Percentiles rank a stretch among this genome's conserved stretches.
Evolutionary conservation across 1,140 invertebrate genomes (phyloP).

Genomic region (Danaus plexippus): DNA sequence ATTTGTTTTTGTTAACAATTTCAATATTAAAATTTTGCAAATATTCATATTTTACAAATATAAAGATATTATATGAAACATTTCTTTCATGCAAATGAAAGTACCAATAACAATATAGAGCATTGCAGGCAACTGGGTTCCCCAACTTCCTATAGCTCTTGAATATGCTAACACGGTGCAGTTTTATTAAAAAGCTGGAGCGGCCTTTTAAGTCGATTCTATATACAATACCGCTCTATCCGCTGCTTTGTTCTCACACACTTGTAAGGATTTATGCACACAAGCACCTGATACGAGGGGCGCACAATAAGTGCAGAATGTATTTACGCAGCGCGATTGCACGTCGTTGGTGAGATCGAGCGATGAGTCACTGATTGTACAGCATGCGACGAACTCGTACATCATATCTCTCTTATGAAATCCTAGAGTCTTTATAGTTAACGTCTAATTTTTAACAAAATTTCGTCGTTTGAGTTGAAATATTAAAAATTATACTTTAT

Average conservation of each 20-base stretch:
- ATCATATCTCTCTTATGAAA: slow-evolving; percentile 14
- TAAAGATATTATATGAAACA: no score
- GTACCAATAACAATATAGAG: no score
- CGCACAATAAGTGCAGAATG: slow-evolving; percentile 54
- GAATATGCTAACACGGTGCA: slow-evolving; percentile 30
- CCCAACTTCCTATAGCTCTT: slow-evolving; percentile 15
- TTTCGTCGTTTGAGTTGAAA: no score
- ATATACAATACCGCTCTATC: slow-evolving; percentile 39
- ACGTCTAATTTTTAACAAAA: neutral
- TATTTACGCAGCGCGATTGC: slow-evolving; percentile 58
- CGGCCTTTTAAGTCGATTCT: slow-evolving; percentile 46
- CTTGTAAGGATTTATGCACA: slow-evolving; percentile 40
- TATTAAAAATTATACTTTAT: neutral
- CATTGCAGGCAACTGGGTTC: slow-evolving; percentile 11
- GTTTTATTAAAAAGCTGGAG: slow-evolving; percentile 38
- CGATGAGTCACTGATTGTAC: slow-evolving; percentile 18
- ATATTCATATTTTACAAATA: no score
- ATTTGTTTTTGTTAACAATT: no score
- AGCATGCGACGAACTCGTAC: slow-evolving; percentile 14
- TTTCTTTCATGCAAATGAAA: no score
- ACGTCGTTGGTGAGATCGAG: slow-evolving; percentile 31
- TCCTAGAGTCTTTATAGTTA: neutral
- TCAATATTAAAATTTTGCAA: no score
- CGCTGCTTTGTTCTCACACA: slow-evolving; percentile 44
- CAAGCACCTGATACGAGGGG: slow-evolving; percentile 48